These are phyloP conservation scores for Pycnomerus fuliginosus DNA, from an alignment of 2,888 invertebrate genomes.

Conservation along the genomic window DNA sequence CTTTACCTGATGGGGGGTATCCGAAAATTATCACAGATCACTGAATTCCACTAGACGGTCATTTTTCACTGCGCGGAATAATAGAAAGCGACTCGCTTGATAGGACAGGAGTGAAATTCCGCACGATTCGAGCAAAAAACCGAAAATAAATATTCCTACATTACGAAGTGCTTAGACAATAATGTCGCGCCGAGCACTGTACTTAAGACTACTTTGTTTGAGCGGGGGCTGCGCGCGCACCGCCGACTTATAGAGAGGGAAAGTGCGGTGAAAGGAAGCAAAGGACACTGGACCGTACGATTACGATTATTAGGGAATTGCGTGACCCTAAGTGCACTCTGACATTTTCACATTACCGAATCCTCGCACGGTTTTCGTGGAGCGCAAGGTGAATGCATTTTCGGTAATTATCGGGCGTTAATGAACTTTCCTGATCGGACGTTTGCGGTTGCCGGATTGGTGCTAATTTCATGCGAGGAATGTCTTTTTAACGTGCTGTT, in stretches of 20 bases:
- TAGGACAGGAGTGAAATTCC: too few relatives aligned
- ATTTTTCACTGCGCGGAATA: too few relatives aligned
- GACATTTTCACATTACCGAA: too few relatives aligned
- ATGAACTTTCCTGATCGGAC: too few relatives aligned
- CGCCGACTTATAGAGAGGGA: conserved; percentile 21
- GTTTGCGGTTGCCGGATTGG: too few relatives aligned
- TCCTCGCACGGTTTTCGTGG: too few relatives aligned
- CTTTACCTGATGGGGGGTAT: conserved; percentile 1
- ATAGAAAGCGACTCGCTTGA: background rate
- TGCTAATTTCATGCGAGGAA: too few relatives aligned
- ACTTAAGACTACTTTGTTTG: conserved; percentile 23
- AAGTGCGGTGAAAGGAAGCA: conserved; percentile 25
- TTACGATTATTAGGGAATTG: too few relatives aligned
- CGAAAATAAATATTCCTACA: conserved; percentile 3
- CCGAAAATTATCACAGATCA: conserved; percentile 22
- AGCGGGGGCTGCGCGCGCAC: conserved; percentile 19
- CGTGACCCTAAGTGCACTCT: too few relatives aligned
- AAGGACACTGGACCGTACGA: conserved; percentile 12
- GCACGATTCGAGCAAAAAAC: background rate
- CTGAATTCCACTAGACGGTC: conserved; percentile 2
- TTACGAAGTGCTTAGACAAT: conserved; percentile 17
- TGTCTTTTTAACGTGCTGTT: too few relatives aligned
- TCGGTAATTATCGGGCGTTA: too few relatives aligned
- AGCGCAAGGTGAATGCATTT: too few relatives aligned
- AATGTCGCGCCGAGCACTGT: conserved; percentile 24